These are phyloP conservation scores for Diabrotica virgifera DNA, from an alignment of 1,140 invertebrate species.

Conservation along the genomic window DNA sequence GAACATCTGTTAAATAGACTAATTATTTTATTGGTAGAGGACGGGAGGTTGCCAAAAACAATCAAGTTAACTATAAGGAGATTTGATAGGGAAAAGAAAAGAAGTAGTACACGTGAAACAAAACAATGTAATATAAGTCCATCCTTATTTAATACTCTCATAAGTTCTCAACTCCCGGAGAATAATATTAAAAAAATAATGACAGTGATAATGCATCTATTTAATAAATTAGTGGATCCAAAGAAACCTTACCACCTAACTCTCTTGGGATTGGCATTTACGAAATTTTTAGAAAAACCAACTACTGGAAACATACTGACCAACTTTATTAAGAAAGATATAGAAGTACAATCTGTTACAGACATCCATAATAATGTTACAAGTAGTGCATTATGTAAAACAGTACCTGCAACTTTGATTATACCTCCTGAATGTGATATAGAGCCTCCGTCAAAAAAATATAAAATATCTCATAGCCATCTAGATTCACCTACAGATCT, in stretches of 20 bases:
- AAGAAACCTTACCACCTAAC: slow-evolving; percentile 74
- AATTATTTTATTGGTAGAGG: slow-evolving; percentile 66
- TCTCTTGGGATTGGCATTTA: slow-evolving; percentile 71
- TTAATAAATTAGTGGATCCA: slow-evolving; percentile 68
- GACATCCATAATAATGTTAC: slow-evolving; percentile 55
- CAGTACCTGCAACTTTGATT: slow-evolving; percentile 47
- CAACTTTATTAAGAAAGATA: slow-evolving; percentile 66
- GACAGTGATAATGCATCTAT: slow-evolving; percentile 68
- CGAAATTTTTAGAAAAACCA: slow-evolving; percentile 70
- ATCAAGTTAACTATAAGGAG: slow-evolving; percentile 71
- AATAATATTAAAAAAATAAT: slow-evolving; percentile 64
- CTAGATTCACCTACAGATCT: slow-evolving; percentile 51
- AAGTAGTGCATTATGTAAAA: slow-evolving; percentile 19
- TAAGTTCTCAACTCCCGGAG: slow-evolving; percentile 53
- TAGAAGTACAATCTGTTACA: slow-evolving; percentile 69
- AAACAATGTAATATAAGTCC: slow-evolving; percentile 67
- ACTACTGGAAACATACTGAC: slow-evolving; percentile 63
- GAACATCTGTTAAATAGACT: slow-evolving; percentile 63
- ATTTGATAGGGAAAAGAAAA: slow-evolving; percentile 57
- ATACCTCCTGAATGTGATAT: slow-evolving; percentile 55
- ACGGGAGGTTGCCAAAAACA: slow-evolving; percentile 70
- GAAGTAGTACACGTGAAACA: slow-evolving; percentile 63
- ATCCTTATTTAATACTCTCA: slow-evolving; percentile 57
- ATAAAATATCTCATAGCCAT: slow-evolving; percentile 51
- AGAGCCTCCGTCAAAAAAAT: slow-evolving; percentile 70